These are phyloP conservation scores for Calephelis virginiensis DNA, from an alignment of 1,140 invertebrate genomes.

Conservation along the genomic window DNA sequence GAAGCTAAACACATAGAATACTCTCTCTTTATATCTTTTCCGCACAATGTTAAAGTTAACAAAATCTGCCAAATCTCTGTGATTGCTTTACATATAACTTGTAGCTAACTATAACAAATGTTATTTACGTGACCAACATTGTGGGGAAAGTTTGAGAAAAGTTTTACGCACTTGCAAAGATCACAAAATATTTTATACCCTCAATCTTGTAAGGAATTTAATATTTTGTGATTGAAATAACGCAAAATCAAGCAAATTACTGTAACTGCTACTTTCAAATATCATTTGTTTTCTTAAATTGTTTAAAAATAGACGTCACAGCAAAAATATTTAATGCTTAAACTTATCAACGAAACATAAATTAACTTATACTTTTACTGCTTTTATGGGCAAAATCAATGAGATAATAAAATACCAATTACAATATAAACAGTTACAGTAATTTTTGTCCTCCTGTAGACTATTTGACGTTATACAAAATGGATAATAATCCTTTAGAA, in stretches of 20 bases:
- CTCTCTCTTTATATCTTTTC: conserved; percentile 55
- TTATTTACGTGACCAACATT: conserved; percentile 27
- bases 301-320: neutral
- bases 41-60: conserved; percentile 42
- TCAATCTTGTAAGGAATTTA: conserved; percentile 27
- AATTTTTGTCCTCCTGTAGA: neutral
- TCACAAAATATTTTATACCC: conserved; percentile 51
- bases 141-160: conserved; percentile 40
- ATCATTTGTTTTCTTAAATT: neutral
- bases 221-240: conserved; percentile 50
- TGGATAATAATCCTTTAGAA: neutral
- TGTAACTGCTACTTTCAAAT: neutral
- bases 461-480: neutral
- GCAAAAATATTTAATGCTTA: neutral
- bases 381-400: neutral
- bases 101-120: neutral
- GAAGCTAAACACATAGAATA: conserved; percentile 51
- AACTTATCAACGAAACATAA: neutral
- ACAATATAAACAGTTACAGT: neutral
- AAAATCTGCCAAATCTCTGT: neutral
- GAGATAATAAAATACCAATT: neutral
- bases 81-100: no score
- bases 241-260: conserved; percentile 13
- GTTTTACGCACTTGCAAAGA: conserved; percentile 48
- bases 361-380: conserved; percentile 4